phyloP scores from a whole-genome alignment of 1,140 invertebrate genomes.

The Aricia agestis region DNA sequence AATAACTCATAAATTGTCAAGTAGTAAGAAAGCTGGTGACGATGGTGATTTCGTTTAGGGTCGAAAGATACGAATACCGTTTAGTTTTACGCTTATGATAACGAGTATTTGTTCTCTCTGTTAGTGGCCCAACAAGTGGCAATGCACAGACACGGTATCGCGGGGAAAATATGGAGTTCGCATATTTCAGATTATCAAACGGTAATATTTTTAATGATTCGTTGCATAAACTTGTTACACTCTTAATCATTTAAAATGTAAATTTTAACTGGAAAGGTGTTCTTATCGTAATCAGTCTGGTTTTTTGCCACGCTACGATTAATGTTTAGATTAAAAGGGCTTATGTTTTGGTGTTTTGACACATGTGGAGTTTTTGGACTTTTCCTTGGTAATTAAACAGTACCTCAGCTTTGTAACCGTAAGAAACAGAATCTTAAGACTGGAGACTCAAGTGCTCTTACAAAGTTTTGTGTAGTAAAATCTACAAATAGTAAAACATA shows the following conservation, averaged over 20 bases:
- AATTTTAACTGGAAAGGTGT: constrained; percentile 7
- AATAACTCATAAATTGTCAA: too few species aligned
- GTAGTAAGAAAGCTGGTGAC: too few species aligned
- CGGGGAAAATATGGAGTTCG: constrained; percentile 55
- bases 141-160: constrained; percentile 53
- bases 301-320: neutral
- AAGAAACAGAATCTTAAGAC: too few species aligned
- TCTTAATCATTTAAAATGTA: constrained; percentile 32
- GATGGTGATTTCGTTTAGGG: too few species aligned
- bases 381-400: too few species aligned
- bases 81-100: neutral
- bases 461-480: too few species aligned
- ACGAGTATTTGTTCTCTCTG: constrained; percentile 21
- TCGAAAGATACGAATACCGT: too few species aligned
- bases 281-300: neutral
- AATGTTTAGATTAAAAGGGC: neutral
- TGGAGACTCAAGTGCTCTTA: too few species aligned
- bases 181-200: constrained; percentile 49
- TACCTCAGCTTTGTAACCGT: too few species aligned
- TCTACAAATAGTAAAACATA: neutral
- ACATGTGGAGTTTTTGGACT: too few species aligned
- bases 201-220: constrained; percentile 47
- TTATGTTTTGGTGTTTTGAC: too few species aligned
- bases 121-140: constrained; percentile 37
- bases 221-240: constrained; percentile 36